phyloP scores from a whole-genome alignment of 53 echinoderm and acorn worm species.

The Stichopus horrens region DNA sequence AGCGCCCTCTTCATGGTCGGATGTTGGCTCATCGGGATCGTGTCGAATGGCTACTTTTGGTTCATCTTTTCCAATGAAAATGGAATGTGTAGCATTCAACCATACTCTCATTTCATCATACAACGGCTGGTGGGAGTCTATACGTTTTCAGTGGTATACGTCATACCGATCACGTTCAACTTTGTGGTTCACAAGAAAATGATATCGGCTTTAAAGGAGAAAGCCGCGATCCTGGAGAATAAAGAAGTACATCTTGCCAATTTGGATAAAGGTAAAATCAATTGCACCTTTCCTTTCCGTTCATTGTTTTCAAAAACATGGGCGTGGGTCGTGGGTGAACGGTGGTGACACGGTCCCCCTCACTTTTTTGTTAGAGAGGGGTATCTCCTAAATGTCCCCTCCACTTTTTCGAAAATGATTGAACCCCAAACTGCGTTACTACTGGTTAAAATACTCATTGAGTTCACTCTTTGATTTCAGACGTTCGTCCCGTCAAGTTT shows the following conservation, averaged over 20 bases:
- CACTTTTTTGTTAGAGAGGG: too few relatives aligned
- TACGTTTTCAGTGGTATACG: slow-evolving; percentile 56
- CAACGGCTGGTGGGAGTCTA: slow-evolving; percentile 53
- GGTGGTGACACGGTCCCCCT: too few relatives aligned
- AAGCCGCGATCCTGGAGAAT: slow-evolving; percentile 43
- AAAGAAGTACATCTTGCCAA: slow-evolving; percentile 43
- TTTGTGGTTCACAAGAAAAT: slow-evolving; percentile 60
- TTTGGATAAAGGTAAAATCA: slow-evolving; percentile 42
- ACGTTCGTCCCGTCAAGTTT: too few relatives aligned
- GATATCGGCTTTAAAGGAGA: slow-evolving; percentile 52
- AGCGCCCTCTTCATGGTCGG: slow-evolving; percentile 57
- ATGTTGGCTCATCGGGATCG: slow-evolving; percentile 70
- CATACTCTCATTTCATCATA: slow-evolving; percentile 7
- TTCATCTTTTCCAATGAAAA: slow-evolving; percentile 45
- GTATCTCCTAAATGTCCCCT: too few relatives aligned
- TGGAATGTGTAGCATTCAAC: slow-evolving; percentile 38
- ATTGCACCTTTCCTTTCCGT: too few relatives aligned
- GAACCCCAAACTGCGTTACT: too few relatives aligned
- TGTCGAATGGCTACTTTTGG: slow-evolving; percentile 72
- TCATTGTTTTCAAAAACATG: too few relatives aligned
- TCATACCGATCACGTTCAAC: slow-evolving; percentile 55
- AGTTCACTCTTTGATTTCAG: too few relatives aligned
- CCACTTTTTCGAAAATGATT: too few relatives aligned
- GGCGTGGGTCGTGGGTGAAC: too few relatives aligned
- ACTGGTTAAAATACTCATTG: too few relatives aligned